Evolutionary conservation across 1,140 invertebrate species (phyloP).

Genomic region (Hylyphantes graminicola): DNA sequence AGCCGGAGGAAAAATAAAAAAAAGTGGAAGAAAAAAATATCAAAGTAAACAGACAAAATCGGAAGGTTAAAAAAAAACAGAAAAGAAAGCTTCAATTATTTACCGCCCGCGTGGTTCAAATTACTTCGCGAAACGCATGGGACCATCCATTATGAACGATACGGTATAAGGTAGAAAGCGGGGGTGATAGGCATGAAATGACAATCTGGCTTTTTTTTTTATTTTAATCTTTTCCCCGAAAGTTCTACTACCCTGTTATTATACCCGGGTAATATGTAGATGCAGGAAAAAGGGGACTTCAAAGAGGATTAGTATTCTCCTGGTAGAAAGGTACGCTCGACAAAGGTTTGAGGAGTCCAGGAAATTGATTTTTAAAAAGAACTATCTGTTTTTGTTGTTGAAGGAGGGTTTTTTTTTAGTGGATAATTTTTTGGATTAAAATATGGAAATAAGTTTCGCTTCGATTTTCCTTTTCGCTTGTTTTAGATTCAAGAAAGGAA

Average conservation of each 20-base stretch:
- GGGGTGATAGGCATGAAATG: slow-evolving; percentile 35
- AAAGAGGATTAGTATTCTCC: neutral
- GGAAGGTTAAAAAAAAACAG: slow-evolving; percentile 22
- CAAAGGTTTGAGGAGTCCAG: neutral
- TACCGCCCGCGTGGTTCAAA: slow-evolving; percentile 27
- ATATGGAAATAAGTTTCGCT: too few relatives aligned
- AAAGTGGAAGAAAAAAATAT: slow-evolving; percentile 10
- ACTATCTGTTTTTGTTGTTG: too few relatives aligned
- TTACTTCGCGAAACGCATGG: slow-evolving; percentile 5
- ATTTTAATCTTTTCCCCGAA: slow-evolving; percentile 14
- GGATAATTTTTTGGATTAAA: too few relatives aligned
- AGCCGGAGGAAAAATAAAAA: neutral
- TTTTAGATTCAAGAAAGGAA: too few relatives aligned
- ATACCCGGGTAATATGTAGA: slow-evolving; percentile 14
- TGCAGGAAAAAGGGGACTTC: slow-evolving; percentile 8
- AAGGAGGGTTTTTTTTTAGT: too few relatives aligned
- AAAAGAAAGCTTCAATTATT: slow-evolving; percentile 32
- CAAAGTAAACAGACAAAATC: neutral
- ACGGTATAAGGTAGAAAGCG: neutral
- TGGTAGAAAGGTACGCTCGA: neutral
- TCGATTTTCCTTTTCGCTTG: too few relatives aligned
- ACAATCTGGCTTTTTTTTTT: slow-evolving; percentile 28
- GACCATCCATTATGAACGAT: slow-evolving; percentile 33
- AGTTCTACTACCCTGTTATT: slow-evolving; percentile 31
- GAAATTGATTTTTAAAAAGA: neutral